A percentile compares a stretch with the other conserved stretches of the same genome.
phyloP scores from a whole-genome alignment of 2,797 vertebrate genomes.

The Ctenopoma kingsleyae region DNA sequence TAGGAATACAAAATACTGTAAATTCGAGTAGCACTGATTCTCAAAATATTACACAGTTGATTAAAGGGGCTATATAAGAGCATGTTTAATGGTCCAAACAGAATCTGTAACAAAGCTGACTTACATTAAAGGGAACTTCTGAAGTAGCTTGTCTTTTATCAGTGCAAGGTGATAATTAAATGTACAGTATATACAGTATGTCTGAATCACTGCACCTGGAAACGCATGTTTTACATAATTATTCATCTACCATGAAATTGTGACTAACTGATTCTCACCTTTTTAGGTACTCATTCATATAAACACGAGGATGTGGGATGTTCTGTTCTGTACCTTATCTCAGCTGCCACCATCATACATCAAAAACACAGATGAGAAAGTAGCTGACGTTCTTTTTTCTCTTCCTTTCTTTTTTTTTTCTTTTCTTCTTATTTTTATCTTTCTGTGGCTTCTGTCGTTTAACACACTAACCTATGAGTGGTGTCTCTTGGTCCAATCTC shows the following conservation, averaged over 20 bases:
- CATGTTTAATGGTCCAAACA: neutral
- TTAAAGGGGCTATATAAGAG: neutral
- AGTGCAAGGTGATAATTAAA: neutral
- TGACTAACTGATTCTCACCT: conserved; percentile 28
- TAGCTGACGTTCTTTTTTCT: conserved; percentile 2
- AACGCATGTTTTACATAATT: neutral
- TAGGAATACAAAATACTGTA: too few relatives aligned
- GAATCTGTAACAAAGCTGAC: neutral
- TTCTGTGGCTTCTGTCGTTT: conserved; percentile 44
- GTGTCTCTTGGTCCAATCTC: conserved; percentile 37
- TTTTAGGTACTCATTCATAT: neutral
- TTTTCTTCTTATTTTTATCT: conserved; percentile 23
- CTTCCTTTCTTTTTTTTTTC: neutral
- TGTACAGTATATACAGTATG: neutral
- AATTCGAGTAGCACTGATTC: too few relatives aligned
- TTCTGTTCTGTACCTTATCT: conserved; percentile 37
- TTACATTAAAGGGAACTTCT: neutral
- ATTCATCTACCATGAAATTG: conserved; percentile 14
- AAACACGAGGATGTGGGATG: conserved; percentile 24
- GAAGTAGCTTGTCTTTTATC: neutral
- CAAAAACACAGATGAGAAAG: conserved; percentile 46
- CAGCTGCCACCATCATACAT: conserved; percentile 7
- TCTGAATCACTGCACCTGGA: conserved; percentile 26
- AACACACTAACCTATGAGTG: conserved; percentile 43
- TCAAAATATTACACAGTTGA: neutral